A percentile compares a stretch with the other conserved stretches of the same genome.
Evolutionary conservation across 2,113 vertebrate species (phyloP).

Genomic region (Craseonycteris thonglongyai): DNA sequence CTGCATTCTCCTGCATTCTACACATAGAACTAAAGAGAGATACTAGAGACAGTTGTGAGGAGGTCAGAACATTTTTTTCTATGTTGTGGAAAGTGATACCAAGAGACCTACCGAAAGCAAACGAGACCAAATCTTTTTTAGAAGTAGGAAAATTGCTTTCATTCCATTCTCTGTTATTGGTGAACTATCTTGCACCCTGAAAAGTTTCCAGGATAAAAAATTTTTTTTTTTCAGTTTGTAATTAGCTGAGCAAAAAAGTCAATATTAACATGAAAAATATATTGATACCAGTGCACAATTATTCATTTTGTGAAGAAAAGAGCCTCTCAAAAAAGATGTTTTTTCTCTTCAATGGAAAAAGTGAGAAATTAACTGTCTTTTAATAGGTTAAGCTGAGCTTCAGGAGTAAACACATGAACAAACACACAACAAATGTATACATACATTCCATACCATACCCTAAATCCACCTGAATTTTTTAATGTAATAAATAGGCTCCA

Average conservation of each 20-base stretch:
- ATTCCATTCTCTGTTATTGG: background rate
- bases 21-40: background rate
- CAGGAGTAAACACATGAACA: background rate
- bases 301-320: background rate
- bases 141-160: constrained; percentile 1
- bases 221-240: background rate
- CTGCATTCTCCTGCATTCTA: background rate
- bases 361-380: background rate
- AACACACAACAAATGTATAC: background rate
- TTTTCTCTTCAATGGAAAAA: constrained; percentile 16
- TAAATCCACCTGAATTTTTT: background rate
- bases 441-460: background rate
- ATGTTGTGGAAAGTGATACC: background rate
- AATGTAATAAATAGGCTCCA: background rate
- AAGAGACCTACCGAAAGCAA: background rate
- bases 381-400: background rate
- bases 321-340: background rate
- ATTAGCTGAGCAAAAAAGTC: background rate
- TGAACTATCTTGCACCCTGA: background rate
- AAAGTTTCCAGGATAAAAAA: constrained; percentile 5
- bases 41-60: background rate
- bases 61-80: background rate
- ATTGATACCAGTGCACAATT: background rate
- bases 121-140: background rate
- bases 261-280: background rate